Base-by-base conservation (phyloP, 64 coral and sea anemone genomes). In the Dendrophyllia cribrosa region DNA sequence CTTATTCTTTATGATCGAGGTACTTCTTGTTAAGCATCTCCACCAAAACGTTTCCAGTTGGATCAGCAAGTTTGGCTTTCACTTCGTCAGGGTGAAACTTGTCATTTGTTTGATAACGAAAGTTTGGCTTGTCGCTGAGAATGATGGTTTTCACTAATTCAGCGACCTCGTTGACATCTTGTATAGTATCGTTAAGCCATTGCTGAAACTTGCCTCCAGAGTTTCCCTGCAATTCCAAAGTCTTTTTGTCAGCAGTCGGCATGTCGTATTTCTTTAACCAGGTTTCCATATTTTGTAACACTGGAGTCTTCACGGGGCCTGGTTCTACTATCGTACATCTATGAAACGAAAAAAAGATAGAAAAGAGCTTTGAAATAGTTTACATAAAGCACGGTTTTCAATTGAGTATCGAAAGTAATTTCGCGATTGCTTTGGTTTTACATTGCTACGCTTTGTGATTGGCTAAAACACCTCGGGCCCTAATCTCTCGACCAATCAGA, bases 311-410 rank as follows among this genome's bases (percentile, higher is more conserved):
- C 7, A 79, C 65, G n/a, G 6, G 95, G 3, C 91, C 95, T 5
- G 95, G 86, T 12, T 96, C 86, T 4, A 96, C 73, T 26, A 96
- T 25, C 5, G 95, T 72, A 9, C 86, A 83, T 60, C 94, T 96
- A 7, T 12, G 56, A 80, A 79, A 13, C 7, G n/a, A 34, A 34
- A 70, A 15, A 20, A 23, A 56, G 53, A 56, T 7, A 56, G 12
- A 56, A 56, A 56, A 9, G 7, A 34, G 34, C 34, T 34, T 34
- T 34, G 34, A 34, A 34, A 34, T 56, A 4, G 53, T 5, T 7
- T 56, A 5, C 7, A 9, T 12, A 56, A 56, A 56, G 53, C 53
- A 56, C 34, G 34, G 34, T 34, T 34, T 34, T 34, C 34, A 34
- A 34, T 34, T 34, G 34, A 34, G 34, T 34, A 34, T 34, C 34